Percentiles rank a stretch among this genome's conserved stretches.
Conservation (phyloP, 2,113 vertebrate genomes). For the Epinephelus fuscoguttatus region DNA sequence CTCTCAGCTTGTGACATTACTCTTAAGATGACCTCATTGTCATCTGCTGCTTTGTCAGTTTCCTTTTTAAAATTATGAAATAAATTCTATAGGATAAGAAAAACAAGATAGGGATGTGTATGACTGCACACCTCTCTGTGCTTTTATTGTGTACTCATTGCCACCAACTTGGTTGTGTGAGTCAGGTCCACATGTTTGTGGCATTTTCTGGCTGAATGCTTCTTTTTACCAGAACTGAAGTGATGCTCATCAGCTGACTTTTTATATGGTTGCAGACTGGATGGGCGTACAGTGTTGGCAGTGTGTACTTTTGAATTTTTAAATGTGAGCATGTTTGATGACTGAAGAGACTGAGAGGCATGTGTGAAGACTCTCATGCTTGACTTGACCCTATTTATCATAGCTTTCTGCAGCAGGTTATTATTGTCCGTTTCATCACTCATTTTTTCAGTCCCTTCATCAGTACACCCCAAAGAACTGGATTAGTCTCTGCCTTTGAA, state of each 20-base stretch:
- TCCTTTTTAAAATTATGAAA: not conserved
- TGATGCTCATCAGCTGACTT: not conserved
- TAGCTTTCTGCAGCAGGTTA: slow-evolving; percentile 60
- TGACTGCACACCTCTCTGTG: not conserved
- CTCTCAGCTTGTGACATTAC: slow-evolving; percentile 20
- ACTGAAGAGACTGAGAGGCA: slow-evolving; percentile 1
- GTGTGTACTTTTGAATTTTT: slow-evolving; percentile 1
- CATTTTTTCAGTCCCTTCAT: slow-evolving; percentile 56
- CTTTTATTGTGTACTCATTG: not conserved
- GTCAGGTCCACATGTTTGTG: not conserved
- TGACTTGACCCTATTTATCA: slow-evolving; percentile 39
- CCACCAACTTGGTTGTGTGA: not conserved
- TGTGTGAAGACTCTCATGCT: slow-evolving; percentile 10
- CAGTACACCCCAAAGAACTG: slow-evolving; percentile 49
- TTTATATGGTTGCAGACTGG: not conserved
- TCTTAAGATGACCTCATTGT: slow-evolving; percentile 41
- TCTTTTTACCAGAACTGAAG: slow-evolving; percentile 9
- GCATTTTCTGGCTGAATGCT: slow-evolving; percentile 16
- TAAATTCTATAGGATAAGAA: not conserved
- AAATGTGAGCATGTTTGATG: not conserved
- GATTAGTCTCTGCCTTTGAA: slow-evolving; percentile 75
- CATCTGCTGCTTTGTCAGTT: slow-evolving; percentile 24
- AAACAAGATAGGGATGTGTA: not conserved
- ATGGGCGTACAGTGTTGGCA: not conserved
- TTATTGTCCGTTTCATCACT: slow-evolving; percentile 53